Evolutionary conservation across 1,140 invertebrate genomes (phyloP).

Genomic region (Drosophila jambulina): DNA sequence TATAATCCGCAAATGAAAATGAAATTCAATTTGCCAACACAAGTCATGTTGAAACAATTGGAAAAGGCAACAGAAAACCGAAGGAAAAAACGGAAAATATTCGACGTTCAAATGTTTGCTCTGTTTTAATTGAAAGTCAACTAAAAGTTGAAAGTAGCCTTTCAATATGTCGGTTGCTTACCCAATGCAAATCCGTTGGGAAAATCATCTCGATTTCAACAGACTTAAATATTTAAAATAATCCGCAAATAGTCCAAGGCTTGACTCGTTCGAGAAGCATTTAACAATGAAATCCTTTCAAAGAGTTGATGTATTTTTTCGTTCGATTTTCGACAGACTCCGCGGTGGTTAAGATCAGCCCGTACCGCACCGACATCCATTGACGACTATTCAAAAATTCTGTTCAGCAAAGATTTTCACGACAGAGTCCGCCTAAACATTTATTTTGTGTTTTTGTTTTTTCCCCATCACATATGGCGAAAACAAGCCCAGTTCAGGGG

Average conservation of each 20-base stretch:
- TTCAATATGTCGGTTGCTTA: constrained; percentile 43
- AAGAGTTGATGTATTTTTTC: constrained; percentile 10
- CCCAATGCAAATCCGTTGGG: constrained; percentile 69
- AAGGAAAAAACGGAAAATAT: constrained; percentile 23
- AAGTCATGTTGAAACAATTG: constrained; percentile 71
- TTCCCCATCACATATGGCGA: constrained; percentile 70
- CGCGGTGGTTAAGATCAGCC: constrained; percentile 28
- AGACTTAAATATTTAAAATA: constrained; percentile 5
- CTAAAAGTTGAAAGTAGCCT: constrained; percentile 22
- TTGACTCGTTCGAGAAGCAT: constrained; percentile 5
- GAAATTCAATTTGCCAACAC: constrained; percentile 73
- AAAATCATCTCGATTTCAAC: constrained; percentile 55
- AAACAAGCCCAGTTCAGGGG: constrained; percentile 73
- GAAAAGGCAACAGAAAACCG: constrained; percentile 31
- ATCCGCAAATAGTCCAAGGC: not conserved
- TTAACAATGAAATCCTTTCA: constrained; percentile 28
- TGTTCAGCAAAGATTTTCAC: constrained; percentile 69
- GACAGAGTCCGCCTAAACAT: constrained; percentile 73
- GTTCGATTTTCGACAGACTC: constrained; percentile 31
- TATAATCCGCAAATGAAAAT: constrained; percentile 56
- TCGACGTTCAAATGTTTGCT: constrained; percentile 57
- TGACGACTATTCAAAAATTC: constrained; percentile 77
- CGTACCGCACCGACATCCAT: constrained; percentile 66
- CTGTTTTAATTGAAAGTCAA: constrained; percentile 72
- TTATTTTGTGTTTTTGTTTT: constrained; percentile 45